phyloP scores from a whole-genome alignment of 2,113 vertebrate species.

The Mustela lutreola region DNA sequence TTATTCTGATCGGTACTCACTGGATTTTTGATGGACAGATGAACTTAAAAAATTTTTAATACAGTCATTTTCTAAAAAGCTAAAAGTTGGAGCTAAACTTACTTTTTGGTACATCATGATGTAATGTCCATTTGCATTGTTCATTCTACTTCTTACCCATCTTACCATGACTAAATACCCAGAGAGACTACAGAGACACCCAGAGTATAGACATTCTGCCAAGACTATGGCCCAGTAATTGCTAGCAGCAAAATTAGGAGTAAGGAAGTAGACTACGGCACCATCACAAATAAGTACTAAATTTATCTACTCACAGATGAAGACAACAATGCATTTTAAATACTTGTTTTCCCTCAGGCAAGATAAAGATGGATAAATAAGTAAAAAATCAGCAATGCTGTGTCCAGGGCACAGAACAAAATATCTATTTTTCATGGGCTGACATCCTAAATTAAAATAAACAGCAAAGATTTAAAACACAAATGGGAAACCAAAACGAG shows the following conservation, averaged over 20 bases:
- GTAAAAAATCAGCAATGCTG: slow-evolving; percentile 61
- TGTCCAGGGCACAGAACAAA: slow-evolving; percentile 38
- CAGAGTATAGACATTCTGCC: background rate
- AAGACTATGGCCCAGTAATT: slow-evolving; percentile 29
- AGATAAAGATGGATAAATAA: slow-evolving; percentile 74
- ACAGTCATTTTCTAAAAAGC: slow-evolving; percentile 70
- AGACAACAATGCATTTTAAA: slow-evolving; percentile 69
- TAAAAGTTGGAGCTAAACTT: slow-evolving; percentile 58
- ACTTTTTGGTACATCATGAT: slow-evolving; percentile 48
- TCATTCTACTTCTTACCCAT: slow-evolving; percentile 2
- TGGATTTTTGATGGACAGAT: slow-evolving; percentile 72
- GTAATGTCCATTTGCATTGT: slow-evolving; percentile 57
- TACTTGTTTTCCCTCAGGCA: slow-evolving; percentile 70
- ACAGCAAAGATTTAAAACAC: slow-evolving; percentile 63
- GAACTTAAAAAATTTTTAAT: slow-evolving; percentile 75
- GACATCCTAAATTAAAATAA: slow-evolving; percentile 77
- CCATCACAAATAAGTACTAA: slow-evolving; percentile 60
- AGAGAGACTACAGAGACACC: background rate
- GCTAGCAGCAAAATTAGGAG: slow-evolving; percentile 43
- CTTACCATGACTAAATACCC: slow-evolving; percentile 29
- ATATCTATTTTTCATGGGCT: slow-evolving; percentile 66
- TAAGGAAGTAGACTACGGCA: slow-evolving; percentile 36
- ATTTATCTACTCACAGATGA: slow-evolving; percentile 68
- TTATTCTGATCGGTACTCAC: slow-evolving; percentile 68
- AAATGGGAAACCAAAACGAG: slow-evolving; percentile 49